Evolutionary conservation across 1,140 invertebrate genomes (phyloP), one percentile per base, ranked within the genome.

Genomic region (Carcinoscorpius rotundicauda): DNA sequence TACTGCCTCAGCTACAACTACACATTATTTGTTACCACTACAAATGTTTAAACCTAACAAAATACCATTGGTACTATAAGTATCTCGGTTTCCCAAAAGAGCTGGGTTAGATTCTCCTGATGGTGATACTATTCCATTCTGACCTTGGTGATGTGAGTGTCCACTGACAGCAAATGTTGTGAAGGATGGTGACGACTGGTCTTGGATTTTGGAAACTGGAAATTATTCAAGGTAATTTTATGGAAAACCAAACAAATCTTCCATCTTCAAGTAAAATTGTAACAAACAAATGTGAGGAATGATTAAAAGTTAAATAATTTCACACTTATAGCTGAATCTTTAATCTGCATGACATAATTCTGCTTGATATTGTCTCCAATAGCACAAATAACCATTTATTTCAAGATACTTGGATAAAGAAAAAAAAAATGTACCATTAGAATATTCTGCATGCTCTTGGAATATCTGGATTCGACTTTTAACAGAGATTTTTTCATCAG

Each of bases 401-500:
- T 63, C 50, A 65, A 51, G 4, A 63, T 60, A 4, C 62, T 62
- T 9, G 63, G 63, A 29, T 1, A 6, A n/a, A n/a, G 53, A 8
- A 55, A n/a, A n/a, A 8, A n/a, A 55, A 55, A n/a, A n/a, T 29
- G 29, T 29, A 29, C 29, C 29, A 29, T 29, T 29, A 2, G 29
- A 29, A 29, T 29, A 29, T 29, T 4, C 53, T 29, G 59, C 49
- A 56, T 68, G 66, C 56, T 61, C 65, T 59, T 68, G 67, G 53
- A 68, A 68, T 64, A 66, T 63, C 55, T 68, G 63, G 11, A 68
- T 68, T 29, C 67, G 8, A 52, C 64, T 66, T 56, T 66, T 68
- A 8, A 68, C 67, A 29, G 67, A 68, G 50, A 68, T 61, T 48
- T 61, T 58, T 49, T 62, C 57, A 8, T 68, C 67, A 6, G 58